Conservation (phyloP, 2,888 invertebrate species). For the Herminia tarsipennalis region DNA sequence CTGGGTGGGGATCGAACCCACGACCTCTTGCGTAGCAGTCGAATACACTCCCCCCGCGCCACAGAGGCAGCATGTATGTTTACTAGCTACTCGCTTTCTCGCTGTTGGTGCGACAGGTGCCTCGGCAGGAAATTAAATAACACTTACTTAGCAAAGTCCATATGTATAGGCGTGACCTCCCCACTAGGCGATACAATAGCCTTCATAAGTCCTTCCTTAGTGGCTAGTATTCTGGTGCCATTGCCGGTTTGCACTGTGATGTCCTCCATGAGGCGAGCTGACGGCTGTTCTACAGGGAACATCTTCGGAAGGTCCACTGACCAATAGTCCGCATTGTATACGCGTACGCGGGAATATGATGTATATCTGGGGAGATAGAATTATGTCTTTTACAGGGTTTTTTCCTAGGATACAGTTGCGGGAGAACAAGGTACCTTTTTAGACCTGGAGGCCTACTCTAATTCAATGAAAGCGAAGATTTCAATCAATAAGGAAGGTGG, state of each 20-base stretch:
- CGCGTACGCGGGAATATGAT: constrained; percentile 81
- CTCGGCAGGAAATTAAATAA: neutral
- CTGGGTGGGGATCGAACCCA: too few species aligned
- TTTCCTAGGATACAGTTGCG: too few species aligned
- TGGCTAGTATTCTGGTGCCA: constrained; percentile 86
- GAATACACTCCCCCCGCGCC: too few species aligned
- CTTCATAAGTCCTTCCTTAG: constrained; percentile 89
- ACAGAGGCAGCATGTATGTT: too few species aligned
- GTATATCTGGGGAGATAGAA: constrained; percentile 64
- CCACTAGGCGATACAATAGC: constrained; percentile 82
- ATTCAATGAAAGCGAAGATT: too few species aligned
- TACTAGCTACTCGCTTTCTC: too few species aligned
- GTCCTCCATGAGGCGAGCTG: constrained; percentile 63
- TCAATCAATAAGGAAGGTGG: too few species aligned
- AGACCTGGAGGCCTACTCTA: too few species aligned
- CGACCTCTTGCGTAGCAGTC: too few species aligned
- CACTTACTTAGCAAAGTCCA: constrained; percentile 91
- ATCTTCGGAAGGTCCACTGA: constrained; percentile 74
- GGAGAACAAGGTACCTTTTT: too few species aligned
- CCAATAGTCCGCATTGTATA: constrained; percentile 84
- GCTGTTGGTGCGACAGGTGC: too few species aligned
- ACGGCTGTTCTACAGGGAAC: constrained; percentile 70
- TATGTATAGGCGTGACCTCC: constrained; percentile 85
- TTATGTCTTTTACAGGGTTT: too few species aligned
- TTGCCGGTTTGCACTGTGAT: constrained; percentile 64